phyloP scores from a whole-genome alignment of 2,797 vertebrate species.

The Loriculus beryllinus region DNA sequence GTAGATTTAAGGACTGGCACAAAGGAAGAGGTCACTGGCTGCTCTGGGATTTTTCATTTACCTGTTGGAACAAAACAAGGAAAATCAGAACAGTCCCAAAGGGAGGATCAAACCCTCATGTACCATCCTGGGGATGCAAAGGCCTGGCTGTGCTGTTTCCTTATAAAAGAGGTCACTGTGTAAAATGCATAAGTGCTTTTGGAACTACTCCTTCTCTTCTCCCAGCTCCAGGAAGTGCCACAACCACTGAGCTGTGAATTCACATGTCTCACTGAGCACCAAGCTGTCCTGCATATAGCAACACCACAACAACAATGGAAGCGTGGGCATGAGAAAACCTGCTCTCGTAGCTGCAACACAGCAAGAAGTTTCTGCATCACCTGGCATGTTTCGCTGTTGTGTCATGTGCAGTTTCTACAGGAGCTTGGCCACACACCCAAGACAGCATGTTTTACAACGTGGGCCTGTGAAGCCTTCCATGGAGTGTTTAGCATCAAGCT shows the following conservation, averaged over 20 bases:
- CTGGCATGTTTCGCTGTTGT: rapidly evolving
- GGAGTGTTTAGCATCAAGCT: neutral
- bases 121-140: neutral
- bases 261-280: rapidly evolving
- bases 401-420: neutral
- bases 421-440: neutral
- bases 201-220: neutral
- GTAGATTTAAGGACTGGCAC: neutral
- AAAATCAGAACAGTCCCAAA: neutral
- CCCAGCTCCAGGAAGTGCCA: neutral
- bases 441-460: rapidly evolving
- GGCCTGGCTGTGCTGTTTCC: neutral
- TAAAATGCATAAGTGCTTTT: neutral
- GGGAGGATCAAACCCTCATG: neutral
- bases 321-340: neutral
- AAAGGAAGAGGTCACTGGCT: neutral
- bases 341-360: neutral
- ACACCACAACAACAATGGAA: neutral
- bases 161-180: neutral
- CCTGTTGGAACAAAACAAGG: neutral
- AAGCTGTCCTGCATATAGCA: neutral
- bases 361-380: neutral
- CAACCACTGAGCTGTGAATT: neutral
- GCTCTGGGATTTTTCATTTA: neutral
- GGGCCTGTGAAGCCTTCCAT: rapidly evolving